phyloP scores from a whole-genome alignment of 2,113 vertebrate species.

The Lucifuga dentata region DNA sequence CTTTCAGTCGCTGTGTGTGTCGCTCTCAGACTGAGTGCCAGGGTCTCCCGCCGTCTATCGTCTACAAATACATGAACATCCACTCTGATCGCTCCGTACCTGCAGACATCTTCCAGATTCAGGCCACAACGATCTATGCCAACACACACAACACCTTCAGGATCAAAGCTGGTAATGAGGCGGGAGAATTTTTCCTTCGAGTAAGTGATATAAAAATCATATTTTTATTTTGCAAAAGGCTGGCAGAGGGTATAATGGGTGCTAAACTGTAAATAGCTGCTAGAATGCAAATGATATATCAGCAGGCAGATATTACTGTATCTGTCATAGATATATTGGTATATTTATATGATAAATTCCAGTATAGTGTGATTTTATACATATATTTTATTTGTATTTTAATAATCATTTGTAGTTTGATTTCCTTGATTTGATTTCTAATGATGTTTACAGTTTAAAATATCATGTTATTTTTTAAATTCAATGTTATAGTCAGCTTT shows the following conservation, averaged over 20 bases:
- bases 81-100: slow-evolving; percentile 92
- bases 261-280: too few species aligned
- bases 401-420: too few species aligned
- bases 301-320: too few species aligned
- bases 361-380: too few species aligned
- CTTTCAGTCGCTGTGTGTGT: slow-evolving; percentile 92
- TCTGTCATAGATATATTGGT: too few species aligned
- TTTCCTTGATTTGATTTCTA: too few species aligned
- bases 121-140: slow-evolving; percentile 93
- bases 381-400: too few species aligned
- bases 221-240: neutral
- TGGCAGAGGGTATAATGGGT: neutral
- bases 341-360: too few species aligned
- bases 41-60: slow-evolving; percentile 89
- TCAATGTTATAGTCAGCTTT: too few species aligned
- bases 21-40: slow-evolving; percentile 87
- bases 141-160: slow-evolving; percentile 97
- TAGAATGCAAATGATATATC: too few species aligned
- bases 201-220: slow-evolving; percentile 79
- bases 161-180: slow-evolving; percentile 97
- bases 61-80: slow-evolving; percentile 99
- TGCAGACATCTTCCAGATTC: slow-evolving; percentile 98
- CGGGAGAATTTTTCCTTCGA: slow-evolving; percentile 93
- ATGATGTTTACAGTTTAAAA: too few species aligned
- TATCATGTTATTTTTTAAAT: too few species aligned